Percentiles rank a stretch among this genome's conserved stretches.
phyloP scores from a whole-genome alignment of 2,797 vertebrate species.

The Loris lydekkerianus region DNA sequence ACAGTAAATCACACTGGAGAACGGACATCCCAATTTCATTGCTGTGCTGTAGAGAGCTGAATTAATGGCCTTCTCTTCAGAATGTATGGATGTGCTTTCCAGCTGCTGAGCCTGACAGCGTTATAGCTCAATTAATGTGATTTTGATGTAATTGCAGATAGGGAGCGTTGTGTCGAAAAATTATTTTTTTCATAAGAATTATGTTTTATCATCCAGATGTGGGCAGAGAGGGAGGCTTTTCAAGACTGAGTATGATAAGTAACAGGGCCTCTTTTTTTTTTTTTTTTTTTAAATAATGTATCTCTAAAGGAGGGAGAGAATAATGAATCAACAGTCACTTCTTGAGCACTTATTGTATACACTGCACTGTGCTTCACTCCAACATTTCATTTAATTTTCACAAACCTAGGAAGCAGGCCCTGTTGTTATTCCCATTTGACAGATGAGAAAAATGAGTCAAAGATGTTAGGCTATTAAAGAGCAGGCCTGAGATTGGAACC shows the following conservation, averaged over 20 bases:
- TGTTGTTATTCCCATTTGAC: not conserved
- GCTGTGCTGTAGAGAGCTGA: slow-evolving; percentile 86
- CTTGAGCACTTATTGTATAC: not conserved
- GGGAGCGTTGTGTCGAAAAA: slow-evolving; percentile 88
- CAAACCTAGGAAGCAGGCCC: not conserved
- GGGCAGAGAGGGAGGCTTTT: slow-evolving; percentile 52
- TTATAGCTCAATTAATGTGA: slow-evolving; percentile 93
- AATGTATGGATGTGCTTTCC: slow-evolving; percentile 91
- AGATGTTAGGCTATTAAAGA: not conserved
- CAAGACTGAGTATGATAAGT: slow-evolving; percentile 82
- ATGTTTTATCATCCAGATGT: slow-evolving; percentile 87
- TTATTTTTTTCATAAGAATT: slow-evolving; percentile 89
- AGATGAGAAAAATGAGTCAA: slow-evolving; percentile 5
- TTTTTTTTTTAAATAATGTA: slow-evolving; percentile 83
- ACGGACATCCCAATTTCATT: slow-evolving; percentile 90
- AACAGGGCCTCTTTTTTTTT: slow-evolving; percentile 83
- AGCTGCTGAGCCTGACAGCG: slow-evolving; percentile 91
- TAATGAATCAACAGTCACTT: slow-evolving; percentile 5
- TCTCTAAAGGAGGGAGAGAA: slow-evolving; percentile 68
- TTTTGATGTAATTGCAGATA: slow-evolving; percentile 92
- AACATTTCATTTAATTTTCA: not conserved
- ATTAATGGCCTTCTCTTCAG: slow-evolving; percentile 91
- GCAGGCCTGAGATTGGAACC: not conserved
- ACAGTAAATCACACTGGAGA: slow-evolving; percentile 92
- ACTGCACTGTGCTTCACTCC: not conserved